Conservation (phyloP, 2,888 invertebrate genomes). For the Sarcophaga subvicina region DNA sequence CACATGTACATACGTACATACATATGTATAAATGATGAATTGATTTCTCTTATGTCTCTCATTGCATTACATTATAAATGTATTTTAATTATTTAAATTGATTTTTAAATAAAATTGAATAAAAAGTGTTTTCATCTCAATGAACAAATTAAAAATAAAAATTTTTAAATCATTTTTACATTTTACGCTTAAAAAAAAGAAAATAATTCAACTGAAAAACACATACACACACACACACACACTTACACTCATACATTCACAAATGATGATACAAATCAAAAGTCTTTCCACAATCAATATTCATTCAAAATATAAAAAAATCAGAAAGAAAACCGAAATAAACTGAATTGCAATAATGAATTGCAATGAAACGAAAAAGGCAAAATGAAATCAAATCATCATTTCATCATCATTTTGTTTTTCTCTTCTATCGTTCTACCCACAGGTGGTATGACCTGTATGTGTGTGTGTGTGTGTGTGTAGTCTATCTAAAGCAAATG, state of each 20-base stretch:
- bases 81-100: slow-evolving; percentile 57
- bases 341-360: no score
- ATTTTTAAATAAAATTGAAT: slow-evolving; percentile 34
- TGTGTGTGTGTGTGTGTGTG: not conserved
- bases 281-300: not conserved
- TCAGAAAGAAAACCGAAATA: slow-evolving; percentile 18
- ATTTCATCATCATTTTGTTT: not conserved
- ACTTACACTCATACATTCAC: not conserved
- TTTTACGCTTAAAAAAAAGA: not conserved
- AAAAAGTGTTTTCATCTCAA: slow-evolving; percentile 49
- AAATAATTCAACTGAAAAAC: slow-evolving; percentile 8
- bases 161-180: not conserved
- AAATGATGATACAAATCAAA: not conserved
- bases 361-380: not conserved
- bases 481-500: slow-evolving; percentile 59
- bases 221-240: not conserved
- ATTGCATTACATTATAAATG: no score
- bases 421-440: not conserved
- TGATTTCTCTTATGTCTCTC: no score
- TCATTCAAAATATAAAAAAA: not conserved
- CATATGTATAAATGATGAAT: not conserved
- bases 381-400: not conserved
- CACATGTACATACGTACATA: not conserved
- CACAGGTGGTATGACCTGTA: not conserved
- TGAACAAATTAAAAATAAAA: slow-evolving; percentile 21